Evolutionary conservation across 2,113 vertebrate species (phyloP), one percentile per base, ranked within the genome.

Genomic region (Scophthalmus maximus): DNA sequence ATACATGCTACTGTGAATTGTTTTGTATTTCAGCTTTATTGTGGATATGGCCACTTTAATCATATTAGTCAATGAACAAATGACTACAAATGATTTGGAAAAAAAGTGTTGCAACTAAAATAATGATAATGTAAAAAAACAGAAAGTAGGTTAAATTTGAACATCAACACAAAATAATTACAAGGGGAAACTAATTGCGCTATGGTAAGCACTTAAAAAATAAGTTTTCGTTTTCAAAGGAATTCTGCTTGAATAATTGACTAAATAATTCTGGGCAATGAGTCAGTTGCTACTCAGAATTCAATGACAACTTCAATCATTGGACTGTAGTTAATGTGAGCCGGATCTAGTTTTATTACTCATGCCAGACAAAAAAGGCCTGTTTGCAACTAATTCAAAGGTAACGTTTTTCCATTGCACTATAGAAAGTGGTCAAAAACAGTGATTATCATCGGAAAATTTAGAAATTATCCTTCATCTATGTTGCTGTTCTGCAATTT

Each of bases 191-290:
- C 0, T 3, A 10, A 62, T 51, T 67, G 40, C 52, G 53, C 44
- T 59, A 22, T 44, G 50, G 70, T 59, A 32, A 70, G 60, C 27
- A 52, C 60, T 53, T 49, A 4, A 2, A 53, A 61, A 65, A 61
- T 1, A 73, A 29, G 44, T 76, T 66, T 65, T 7, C 32, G 62
- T 46, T 5, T 27, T 51, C 3, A 5, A 69, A 73, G 55, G 25
- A 60, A 68, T 68, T 68, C 51, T 73, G 58, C 50, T 32, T 75
- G 25, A 72, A 59, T 57, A 38, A 65, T 20, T 72, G 5, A 65
- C 12, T 12, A 40, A 73, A 65, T 52, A 20, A 17, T 66, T 70
- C 14, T 23, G 22, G 40, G 17, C 44, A 23, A 20, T 52, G 50
- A 76, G 44, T 76, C 74, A 38, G 61, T 71, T 36, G 18, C 57